A percentile compares a stretch with the other conserved stretches of the same genome.
phyloP scores from a whole-genome alignment of 1,140 invertebrate genomes.

The Cydia splendana region DNA sequence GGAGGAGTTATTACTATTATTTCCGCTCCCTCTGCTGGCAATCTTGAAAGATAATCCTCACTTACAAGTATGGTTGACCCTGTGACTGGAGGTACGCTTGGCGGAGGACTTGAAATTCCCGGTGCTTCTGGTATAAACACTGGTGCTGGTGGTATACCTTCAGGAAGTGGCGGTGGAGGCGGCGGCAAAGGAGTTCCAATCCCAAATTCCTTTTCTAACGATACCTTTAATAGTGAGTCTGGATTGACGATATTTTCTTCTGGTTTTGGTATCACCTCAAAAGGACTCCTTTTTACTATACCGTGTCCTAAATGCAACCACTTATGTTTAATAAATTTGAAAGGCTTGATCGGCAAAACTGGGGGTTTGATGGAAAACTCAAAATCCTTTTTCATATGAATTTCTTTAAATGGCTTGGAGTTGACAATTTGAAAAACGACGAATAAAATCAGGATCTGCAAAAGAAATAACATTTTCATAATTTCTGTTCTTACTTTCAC shows the following conservation, averaged over 20 bases:
- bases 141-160: not conserved
- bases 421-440: not conserved
- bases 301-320: not conserved
- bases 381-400: not conserved
- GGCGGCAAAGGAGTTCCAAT: not conserved
- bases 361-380: slow-evolving; percentile 1
- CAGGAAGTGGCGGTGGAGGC: not conserved
- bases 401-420: slow-evolving; percentile 1
- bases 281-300: slow-evolving; percentile 1
- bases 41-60: slow-evolving; percentile 6
- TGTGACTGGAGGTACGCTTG: not conserved
- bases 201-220: slow-evolving; percentile 5
- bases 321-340: not conserved
- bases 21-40: not conserved
- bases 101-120: not conserved
- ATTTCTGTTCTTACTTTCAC: too few species aligned
- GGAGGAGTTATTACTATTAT: slow-evolving; percentile 6
- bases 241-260: not conserved
- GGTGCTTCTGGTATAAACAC: not conserved
- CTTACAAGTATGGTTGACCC: not conserved
- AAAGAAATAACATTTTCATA: not conserved
- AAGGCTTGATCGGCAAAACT: not conserved
- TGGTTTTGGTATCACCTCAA: not conserved
- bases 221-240: not conserved
- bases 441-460: slow-evolving; percentile 15